Percentiles rank a stretch among this genome's conserved stretches.
Conservation (phyloP, 1,140 invertebrate species). For the Aphaenogaster ashmeadi region DNA sequence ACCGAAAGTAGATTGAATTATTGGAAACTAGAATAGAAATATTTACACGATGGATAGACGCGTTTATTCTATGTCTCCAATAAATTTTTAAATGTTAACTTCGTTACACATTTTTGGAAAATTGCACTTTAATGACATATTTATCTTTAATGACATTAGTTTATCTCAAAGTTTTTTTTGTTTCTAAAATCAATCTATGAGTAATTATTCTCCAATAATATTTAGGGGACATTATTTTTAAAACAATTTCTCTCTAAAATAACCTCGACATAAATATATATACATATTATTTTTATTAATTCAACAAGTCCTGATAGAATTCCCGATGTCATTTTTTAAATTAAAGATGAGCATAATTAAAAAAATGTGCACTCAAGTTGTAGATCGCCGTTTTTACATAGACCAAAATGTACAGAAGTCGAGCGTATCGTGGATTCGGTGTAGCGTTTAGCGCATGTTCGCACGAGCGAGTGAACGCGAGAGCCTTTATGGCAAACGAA, state of each 20-base stretch:
- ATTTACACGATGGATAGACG: background rate
- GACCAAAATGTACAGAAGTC: slow-evolving; percentile 68
- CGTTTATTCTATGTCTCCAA: background rate
- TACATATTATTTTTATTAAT: background rate
- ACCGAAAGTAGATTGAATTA: slow-evolving; percentile 4
- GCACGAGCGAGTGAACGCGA: slow-evolving; percentile 42
- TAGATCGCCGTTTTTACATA: slow-evolving; percentile 67
- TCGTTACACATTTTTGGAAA: background rate
- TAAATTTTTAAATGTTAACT: background rate
- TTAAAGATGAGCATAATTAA: slow-evolving; percentile 32
- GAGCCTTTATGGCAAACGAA: slow-evolving; percentile 73
- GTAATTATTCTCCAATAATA: background rate
- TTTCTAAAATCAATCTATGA: background rate
- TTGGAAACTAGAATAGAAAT: slow-evolving; percentile 15
- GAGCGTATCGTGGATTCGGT: slow-evolving; percentile 65
- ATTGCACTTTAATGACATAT: background rate
- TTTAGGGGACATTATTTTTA: background rate
- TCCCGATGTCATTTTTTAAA: slow-evolving; percentile 65
- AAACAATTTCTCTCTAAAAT: background rate
- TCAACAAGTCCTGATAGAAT: slow-evolving; percentile 53
- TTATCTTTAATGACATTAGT: background rate
- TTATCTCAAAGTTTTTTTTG: background rate
- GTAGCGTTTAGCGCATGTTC: slow-evolving; percentile 72
- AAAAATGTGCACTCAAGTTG: slow-evolving; percentile 50
- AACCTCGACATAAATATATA: background rate